Evolutionary conservation across 2,113 vertebrate genomes (phyloP).

Genomic region (Hiodon tergisus): DNA sequence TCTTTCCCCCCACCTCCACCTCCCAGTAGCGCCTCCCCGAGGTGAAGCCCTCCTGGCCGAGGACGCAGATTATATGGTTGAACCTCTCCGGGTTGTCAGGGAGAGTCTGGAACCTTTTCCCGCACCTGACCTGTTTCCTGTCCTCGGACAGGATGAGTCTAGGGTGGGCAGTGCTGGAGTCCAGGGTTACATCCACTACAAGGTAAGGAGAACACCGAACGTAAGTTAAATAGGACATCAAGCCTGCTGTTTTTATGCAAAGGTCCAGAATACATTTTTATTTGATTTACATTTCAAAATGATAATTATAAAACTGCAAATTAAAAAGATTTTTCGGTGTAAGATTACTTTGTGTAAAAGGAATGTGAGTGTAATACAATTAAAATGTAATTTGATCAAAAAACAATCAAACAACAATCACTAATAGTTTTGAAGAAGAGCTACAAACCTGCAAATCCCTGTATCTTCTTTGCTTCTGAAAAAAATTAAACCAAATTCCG

Average conservation of each 20-base stretch:
- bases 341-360: too few species aligned
- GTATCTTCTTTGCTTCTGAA: slow-evolving; percentile 49
- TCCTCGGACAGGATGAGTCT: slow-evolving; percentile 57
- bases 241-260: too few species aligned
- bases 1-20: slow-evolving; percentile 60
- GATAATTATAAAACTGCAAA: too few species aligned
- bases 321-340: too few species aligned
- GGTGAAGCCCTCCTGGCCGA: slow-evolving; percentile 53
- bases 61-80: slow-evolving; percentile 54
- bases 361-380: too few species aligned
- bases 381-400: not conserved
- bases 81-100: slow-evolving; percentile 52
- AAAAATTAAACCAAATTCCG: slow-evolving; percentile 11
- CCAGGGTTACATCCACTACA: slow-evolving; percentile 57
- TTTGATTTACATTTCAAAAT: too few species aligned
- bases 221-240: too few species aligned
- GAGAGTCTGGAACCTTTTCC: slow-evolving; percentile 41
- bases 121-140: slow-evolving; percentile 56
- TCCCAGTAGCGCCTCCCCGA: slow-evolving; percentile 64
- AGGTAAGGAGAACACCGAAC: not conserved
- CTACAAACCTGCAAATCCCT: slow-evolving; percentile 56
- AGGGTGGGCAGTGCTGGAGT: slow-evolving; percentile 53
- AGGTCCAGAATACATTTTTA: not conserved
- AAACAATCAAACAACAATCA: not conserved
- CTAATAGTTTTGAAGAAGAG: not conserved